phyloP scores from a whole-genome alignment of 2,888 invertebrate genomes.

The Diaperis boleti region DNA sequence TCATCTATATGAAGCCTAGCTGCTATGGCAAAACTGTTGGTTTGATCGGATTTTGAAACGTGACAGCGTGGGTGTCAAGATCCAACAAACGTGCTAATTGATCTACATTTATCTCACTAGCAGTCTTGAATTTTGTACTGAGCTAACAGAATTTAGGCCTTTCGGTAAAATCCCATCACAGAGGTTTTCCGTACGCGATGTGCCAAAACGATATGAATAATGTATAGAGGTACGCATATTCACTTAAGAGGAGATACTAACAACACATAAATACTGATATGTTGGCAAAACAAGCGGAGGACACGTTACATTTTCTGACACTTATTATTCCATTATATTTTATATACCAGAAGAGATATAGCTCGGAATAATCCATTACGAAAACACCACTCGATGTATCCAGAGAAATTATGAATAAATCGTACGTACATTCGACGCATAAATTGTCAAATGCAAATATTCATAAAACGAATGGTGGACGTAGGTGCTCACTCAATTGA shows the following conservation, averaged over 20 bases:
- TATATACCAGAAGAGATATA: conserved; percentile 18
- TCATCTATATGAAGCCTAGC: conserved; percentile 19
- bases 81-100: conserved; percentile 35
- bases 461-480: conserved; percentile 23
- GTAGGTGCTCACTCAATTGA: conserved; percentile 28
- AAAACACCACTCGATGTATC: conserved; percentile 29
- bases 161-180: conserved; percentile 55
- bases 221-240: conserved; percentile 46
- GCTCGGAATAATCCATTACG: conserved; percentile 33
- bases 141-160: conserved; percentile 55
- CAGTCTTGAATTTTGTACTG: conserved; percentile 59
- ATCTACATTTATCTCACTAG: conserved; percentile 46
- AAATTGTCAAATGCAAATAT: conserved; percentile 25
- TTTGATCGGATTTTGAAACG: conserved; percentile 31
- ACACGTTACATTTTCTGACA: conserved; percentile 44
- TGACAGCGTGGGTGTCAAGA: conserved; percentile 3
- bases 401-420: conserved; percentile 14
- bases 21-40: conserved; percentile 28
- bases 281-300: conserved; percentile 45
- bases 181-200: conserved; percentile 55
- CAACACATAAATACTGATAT: conserved; percentile 48
- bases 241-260: conserved; percentile 45
- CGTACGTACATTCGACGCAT: conserved; percentile 18
- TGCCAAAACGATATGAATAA: conserved; percentile 46
- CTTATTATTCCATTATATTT: conserved; percentile 45